phyloP scores from a whole-genome alignment of 1,140 invertebrate species.

The Homalodisca vitripennis region DNA sequence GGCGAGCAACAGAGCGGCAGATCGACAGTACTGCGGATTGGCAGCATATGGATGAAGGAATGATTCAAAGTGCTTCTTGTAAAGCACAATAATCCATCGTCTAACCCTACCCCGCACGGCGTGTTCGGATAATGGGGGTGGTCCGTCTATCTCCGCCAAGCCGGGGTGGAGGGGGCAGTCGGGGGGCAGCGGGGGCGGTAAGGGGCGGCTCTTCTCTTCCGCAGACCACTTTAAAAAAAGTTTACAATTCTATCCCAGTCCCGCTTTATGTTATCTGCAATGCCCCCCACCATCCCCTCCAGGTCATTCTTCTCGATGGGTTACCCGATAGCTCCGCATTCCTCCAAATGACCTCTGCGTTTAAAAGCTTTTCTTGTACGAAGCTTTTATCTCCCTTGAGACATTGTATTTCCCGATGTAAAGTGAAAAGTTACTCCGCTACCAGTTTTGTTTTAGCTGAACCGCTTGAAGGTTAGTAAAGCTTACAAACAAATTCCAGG shows the following conservation, averaged over 20 bases:
- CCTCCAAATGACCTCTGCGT: conserved; percentile 22
- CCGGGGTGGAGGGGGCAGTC: neutral
- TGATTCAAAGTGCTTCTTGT: too few relatives aligned
- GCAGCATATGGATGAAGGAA: too few relatives aligned
- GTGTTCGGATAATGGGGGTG: too few relatives aligned
- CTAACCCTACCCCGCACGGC: neutral
- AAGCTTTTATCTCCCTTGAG: conserved; percentile 17
- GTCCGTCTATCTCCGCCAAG: neutral
- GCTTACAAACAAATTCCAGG: too few relatives aligned
- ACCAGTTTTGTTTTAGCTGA: too few relatives aligned
- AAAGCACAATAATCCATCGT: neutral
- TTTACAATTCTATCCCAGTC: conserved; percentile 29
- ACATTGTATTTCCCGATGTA: neutral
- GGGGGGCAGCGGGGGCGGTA: neutral
- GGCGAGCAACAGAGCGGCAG: too few relatives aligned
- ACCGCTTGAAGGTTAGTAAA: too few relatives aligned
- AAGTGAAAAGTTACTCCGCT: too few relatives aligned
- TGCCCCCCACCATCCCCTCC: neutral
- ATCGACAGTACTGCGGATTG: too few relatives aligned
- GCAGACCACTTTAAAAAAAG: conserved; percentile 32
- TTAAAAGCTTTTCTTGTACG: conserved; percentile 19
- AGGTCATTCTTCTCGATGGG: neutral
- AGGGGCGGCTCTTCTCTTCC: conserved; percentile 24
- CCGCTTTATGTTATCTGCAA: conserved; percentile 30
- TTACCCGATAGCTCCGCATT: neutral